Percentiles rank a stretch among this genome's conserved stretches.
phyloP scores from a whole-genome alignment of 2,888 invertebrate genomes.

The Euspilapteryx auroguttella region DNA sequence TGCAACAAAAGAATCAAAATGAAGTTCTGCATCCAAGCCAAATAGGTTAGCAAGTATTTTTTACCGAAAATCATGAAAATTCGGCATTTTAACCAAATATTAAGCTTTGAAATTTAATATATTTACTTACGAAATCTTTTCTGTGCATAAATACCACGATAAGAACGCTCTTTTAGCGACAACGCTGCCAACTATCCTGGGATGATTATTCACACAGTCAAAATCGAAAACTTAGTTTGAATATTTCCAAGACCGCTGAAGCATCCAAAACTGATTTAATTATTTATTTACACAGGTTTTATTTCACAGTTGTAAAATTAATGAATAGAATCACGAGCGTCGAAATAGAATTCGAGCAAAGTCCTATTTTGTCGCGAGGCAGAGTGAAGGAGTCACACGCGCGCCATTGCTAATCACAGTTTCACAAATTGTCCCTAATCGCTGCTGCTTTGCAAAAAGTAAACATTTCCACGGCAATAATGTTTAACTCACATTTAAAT shows the following conservation, averaged over 20 bases:
- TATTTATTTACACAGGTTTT: constrained; percentile 14
- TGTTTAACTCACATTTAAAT: no score
- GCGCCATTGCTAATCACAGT: constrained; percentile 45
- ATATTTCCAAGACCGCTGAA: constrained; percentile 23
- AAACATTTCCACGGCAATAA: no score
- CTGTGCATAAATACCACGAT: no score
- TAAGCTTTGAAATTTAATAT: no score
- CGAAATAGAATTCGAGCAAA: constrained; percentile 26
- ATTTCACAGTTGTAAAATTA: constrained; percentile 22
- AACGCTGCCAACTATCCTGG: no score
- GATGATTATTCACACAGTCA: constrained; percentile 5
- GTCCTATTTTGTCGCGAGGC: constrained; percentile 41
- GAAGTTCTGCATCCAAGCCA: constrained; percentile 35
- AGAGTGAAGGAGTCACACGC: constrained; percentile 32
- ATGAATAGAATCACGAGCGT: constrained; percentile 23
- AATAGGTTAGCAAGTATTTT: no score
- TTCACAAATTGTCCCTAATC: no score
- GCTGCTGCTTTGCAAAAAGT: no score
- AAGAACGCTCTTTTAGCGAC: no score
- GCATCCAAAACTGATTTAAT: constrained; percentile 12
- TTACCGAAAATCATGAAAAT: no score
- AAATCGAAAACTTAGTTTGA: constrained; percentile 46
- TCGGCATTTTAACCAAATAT: no score
- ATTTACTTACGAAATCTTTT: no score
- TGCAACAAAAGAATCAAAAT: constrained; percentile 55